Conservation (phyloP, 2,888 invertebrate genomes). For the Calephelis perditalis region DNA sequence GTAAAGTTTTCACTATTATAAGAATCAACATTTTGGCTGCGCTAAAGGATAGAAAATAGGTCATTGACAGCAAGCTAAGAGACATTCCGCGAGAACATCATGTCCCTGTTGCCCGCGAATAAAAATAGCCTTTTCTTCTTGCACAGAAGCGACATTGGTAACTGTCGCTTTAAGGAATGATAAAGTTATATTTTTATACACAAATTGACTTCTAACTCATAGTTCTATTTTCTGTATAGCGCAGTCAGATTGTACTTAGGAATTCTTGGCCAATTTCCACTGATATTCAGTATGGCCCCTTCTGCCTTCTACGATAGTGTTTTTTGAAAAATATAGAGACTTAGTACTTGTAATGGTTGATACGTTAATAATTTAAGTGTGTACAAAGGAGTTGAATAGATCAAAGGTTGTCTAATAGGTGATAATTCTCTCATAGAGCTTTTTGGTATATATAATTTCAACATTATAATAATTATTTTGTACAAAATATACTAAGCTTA, state of each 20-base stretch:
- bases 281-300: constrained; percentile 51
- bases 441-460: constrained; percentile 24
- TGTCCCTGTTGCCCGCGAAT: not conserved
- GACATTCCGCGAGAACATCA: not conserved
- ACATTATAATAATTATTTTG: constrained; percentile 46
- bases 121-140: not conserved
- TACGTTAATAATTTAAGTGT: constrained; percentile 54
- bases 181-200: too few species aligned
- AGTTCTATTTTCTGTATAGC: not conserved
- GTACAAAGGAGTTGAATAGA: constrained; percentile 45
- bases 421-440: constrained; percentile 24
- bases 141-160: too few species aligned
- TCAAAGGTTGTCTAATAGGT: constrained; percentile 24
- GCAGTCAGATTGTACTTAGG: not conserved
- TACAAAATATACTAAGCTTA: constrained; percentile 63
- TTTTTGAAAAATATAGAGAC: constrained; percentile 31
- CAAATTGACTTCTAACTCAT: constrained; percentile 21
- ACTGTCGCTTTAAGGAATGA: too few species aligned
- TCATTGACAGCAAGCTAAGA: not conserved
- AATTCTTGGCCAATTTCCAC: constrained; percentile 50
- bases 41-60: not conserved
- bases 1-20: constrained; percentile 11
- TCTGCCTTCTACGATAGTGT: constrained; percentile 52
- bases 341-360: constrained; percentile 30
- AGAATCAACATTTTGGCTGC: not conserved